Evolutionary conservation across 2,888 invertebrate species (phyloP), one percentile per base, ranked within the genome.

Genomic region (Philereme transversata): DNA sequence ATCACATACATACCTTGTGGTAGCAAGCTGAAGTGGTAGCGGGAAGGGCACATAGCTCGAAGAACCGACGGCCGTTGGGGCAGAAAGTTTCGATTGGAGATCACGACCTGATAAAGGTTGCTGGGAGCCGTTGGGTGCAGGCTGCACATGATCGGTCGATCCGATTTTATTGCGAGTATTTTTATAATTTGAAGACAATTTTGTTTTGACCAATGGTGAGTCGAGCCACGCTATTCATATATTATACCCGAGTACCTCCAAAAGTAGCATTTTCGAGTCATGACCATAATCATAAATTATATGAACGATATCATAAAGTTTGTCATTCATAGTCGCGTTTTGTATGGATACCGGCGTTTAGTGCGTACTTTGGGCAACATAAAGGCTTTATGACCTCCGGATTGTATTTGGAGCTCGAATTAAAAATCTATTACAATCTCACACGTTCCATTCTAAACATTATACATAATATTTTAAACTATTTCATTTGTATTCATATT

Each of bases 271-370:
- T 62, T 49, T 62, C 57, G 58, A 58, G 22, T 52, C 54, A 44
- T 57, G 64, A 59, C 57, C 55, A 62, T 67, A 64, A 62, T 60
- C 70, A 60, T 70, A 68, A 68, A 70, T 70, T 49, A 65, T 46
- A 11, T 51, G 44, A 65, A 60, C 63, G 60, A 60, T 62, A 66
- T 65, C 65, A 64, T 70, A 68, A 70, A 67, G 49, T 65, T 62
- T 65, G 66, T 67, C 68, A 65, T 69, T 68, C 57, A 66, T 57
- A 65, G 68, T 64, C 66, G 64, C 62, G 61, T 59, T 63, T 53
- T 40, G 61, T 54, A 49, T 53, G 53, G 62, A 48, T 57, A 62
- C 60, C 58, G 62, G 67, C 64, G 67, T 60, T 57, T 53, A 64
- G 58, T 59, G 34, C 59, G 56, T 61, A 61, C 67, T 64, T 57